A percentile compares a stretch with the other conserved stretches of the same genome.
Conservation (phyloP, 2,113 vertebrate genomes). For the Prionailurus bengalensis region DNA sequence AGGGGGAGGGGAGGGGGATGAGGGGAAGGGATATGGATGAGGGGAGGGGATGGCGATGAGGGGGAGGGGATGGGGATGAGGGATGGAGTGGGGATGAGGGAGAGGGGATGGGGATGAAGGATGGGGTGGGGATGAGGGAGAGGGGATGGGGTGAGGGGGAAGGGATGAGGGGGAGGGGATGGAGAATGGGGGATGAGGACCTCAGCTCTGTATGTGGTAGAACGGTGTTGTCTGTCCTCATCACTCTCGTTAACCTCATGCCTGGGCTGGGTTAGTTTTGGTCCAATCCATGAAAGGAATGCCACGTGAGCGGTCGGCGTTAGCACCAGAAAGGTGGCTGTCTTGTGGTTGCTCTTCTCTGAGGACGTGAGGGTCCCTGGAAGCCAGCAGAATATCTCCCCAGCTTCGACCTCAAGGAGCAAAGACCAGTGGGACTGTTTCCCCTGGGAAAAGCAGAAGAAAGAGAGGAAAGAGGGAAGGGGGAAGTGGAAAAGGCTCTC, state of each 20-base stretch:
- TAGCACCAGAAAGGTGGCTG: not conserved
- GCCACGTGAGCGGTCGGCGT: not conserved
- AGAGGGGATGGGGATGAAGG: too few species aligned
- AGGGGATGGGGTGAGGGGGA: not conserved
- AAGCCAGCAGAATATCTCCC: not conserved
- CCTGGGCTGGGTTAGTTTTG: not conserved
- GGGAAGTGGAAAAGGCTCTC: not conserved
- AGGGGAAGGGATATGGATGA: too few species aligned
- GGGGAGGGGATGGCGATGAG: not conserved
- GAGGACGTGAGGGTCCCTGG: not conserved
- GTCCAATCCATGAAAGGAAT: not conserved
- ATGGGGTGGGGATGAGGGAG: not conserved
- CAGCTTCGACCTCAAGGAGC: not conserved
- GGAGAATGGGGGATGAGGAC: not conserved
- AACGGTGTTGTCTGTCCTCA: not conserved
- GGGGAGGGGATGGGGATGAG: not conserved
- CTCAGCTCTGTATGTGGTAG: not conserved
- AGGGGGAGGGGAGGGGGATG: not conserved
- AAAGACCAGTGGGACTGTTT: not conserved
- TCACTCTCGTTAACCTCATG: rapidly evolving
- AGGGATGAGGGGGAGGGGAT: not conserved
- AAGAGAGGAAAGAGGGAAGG: not conserved
- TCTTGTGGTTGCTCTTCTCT: not conserved
- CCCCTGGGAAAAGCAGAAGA: not conserved
- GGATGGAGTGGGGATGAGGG: not conserved